Base-by-base conservation (phyloP, 2,113 vertebrate genomes). In the Scalopus aquaticus region DNA sequence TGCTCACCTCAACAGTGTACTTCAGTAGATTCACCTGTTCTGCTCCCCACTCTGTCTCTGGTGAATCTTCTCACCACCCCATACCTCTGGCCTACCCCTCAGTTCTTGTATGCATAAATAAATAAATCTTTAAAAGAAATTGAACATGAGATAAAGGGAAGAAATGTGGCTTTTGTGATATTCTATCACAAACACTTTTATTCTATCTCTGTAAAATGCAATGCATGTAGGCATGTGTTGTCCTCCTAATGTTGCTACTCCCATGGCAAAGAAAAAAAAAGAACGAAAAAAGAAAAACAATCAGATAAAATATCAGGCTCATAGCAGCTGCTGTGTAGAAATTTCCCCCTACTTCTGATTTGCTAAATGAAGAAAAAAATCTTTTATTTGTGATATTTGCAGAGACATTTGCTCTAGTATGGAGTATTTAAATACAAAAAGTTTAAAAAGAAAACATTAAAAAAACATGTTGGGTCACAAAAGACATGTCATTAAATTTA, bases 401-500 rank as follows among this genome's bases (percentile, higher is more conserved):
- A 99, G 99, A 99, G 99, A 99, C 99, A 99, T 99, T 99, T 99
- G 99, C 99, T 99, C 99, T 99, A 99, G 99, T 99, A 99, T 99
- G 99, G 99, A 99, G 99, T 99, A 99, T 99, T 99, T 99, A 99
- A 99, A 99, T 99, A 99, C 99, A 99, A 99, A 99, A 99, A 99
- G 99, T 98, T 99, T 99, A 98, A 99, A 99, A 99, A 98, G 98
- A 99, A 96, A 99, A 98, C n/a, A n/a, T n/a, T n/a, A n/a, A n/a
- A n/a, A n/a, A n/a, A n/a, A n/a, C n/a, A n/a, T n/a, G n/a, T n/a
- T n/a, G n/a, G n/a, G n/a, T n/a, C n/a, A n/a, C n/a, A n/a, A n/a
- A n/a, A n/a, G n/a, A n/a, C n/a, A n/a, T n/a, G n/a, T n/a, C n/a
- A n/a, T n/a, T n/a, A n/a, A n/a, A n/a, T n/a, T n/a, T n/a, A n/a